Evolutionary conservation across 2,797 vertebrate species (phyloP), one percentile per base, ranked within the genome.

Genomic region (Melanotaenia nigrans): DNA sequence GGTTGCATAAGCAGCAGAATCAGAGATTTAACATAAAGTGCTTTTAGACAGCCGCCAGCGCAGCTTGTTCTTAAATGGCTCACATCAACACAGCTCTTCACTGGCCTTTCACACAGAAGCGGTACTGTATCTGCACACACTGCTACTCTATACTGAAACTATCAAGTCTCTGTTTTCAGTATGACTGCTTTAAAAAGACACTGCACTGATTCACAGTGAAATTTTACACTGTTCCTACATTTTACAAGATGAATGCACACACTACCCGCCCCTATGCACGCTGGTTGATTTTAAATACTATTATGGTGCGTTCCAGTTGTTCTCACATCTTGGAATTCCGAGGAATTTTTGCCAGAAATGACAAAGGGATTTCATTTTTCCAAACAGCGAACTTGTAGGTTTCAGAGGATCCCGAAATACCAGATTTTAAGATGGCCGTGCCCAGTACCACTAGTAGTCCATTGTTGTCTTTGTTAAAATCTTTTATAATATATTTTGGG

Each of bases 101-200:
- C 51, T 53, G 12, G 54, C 58, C 70, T 65, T 73, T 79, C 69
- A 83, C 28, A 78, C 73, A 79, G 75, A 33, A n/a, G 69, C 61
- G 24, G 11, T 4, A 55, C 78, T 84, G 77, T 85, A 79, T 82
- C 78, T 77, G 71, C 30, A 35, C 51, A 73, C 72, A 25, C 56
- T 49, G 57, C 24, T 12, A 10, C 65, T 64, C 68, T 28, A 60
- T 59, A 79, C 32, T 60, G 12, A 60, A 40, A 42, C 71, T 42
- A 5, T 38, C 28, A 32, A 60, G 22, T 32, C 30, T 45, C 51
- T 58, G 20, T 54, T 69, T 32, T 22, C 1, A 58, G 12, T 25
- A 10, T 10, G 59, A 45, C 47, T 25, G 11, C 49, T 24, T 53
- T 32, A 71, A 42, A 56, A 22, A 69, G 64, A 61, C 22, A 14